Percentiles rank a stretch among this genome's conserved stretches.
Evolutionary conservation across 2,113 vertebrate species (phyloP).

Genomic region (Rhinolophus sinicus): DNA sequence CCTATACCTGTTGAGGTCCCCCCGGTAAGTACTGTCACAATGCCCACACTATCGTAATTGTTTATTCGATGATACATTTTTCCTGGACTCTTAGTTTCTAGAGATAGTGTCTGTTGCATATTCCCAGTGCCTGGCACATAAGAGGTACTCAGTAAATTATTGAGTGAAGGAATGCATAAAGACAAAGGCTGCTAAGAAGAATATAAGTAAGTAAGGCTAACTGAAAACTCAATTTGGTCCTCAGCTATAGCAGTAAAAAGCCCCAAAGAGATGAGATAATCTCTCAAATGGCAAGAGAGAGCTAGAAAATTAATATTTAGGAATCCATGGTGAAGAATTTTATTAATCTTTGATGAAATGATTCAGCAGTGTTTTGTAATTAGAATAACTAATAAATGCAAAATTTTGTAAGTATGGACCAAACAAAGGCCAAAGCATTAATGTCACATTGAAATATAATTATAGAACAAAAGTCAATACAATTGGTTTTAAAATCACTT

Average conservation of each 20-base stretch:
- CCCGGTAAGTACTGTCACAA: neutral
- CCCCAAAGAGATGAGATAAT: neutral
- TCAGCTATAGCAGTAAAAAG: neutral
- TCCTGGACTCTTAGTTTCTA: neutral
- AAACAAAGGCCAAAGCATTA: neutral
- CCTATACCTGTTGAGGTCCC: neutral
- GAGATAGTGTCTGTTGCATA: neutral
- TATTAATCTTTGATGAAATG: neutral
- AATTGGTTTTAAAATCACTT: constrained; percentile 23
- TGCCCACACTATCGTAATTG: neutral
- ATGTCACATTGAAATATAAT: neutral
- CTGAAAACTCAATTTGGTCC: neutral
- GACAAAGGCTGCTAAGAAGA: neutral
- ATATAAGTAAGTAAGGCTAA: neutral
- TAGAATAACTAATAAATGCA: neutral
- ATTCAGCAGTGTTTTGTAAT: neutral
- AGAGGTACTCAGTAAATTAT: neutral
- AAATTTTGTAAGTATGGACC: neutral
- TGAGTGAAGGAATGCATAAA: constrained; percentile 11
- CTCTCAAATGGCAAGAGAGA: neutral
- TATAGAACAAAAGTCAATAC: neutral
- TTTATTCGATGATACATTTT: neutral
- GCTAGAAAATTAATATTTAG: neutral
- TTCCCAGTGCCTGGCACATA: neutral
- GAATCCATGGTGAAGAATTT: neutral